Percentiles rank a stretch among this genome's conserved stretches.
phyloP scores from a whole-genome alignment of 2,888 invertebrate species.

The Apantesis nais region DNA sequence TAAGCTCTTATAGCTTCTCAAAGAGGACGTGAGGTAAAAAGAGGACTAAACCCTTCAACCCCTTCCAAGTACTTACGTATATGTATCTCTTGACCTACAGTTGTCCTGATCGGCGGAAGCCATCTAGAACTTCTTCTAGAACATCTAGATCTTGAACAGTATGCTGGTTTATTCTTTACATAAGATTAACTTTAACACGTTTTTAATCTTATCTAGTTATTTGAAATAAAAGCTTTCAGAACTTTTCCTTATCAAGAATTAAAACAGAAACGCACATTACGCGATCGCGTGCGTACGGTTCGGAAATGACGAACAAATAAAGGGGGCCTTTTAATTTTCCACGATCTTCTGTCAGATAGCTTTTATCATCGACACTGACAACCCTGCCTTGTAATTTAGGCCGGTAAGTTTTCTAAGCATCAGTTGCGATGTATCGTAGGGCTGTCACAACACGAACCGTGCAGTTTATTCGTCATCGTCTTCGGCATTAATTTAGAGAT shows the following conservation, averaged over 20 bases:
- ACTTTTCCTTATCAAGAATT: slow-evolving; percentile 36
- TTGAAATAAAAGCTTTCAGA: background rate
- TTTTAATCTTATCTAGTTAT: background rate
- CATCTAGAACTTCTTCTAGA: too few species aligned
- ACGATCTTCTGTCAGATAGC: slow-evolving; percentile 51
- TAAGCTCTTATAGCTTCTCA: too few species aligned
- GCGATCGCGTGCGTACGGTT: slow-evolving; percentile 56
- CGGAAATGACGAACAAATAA: slow-evolving; percentile 61
- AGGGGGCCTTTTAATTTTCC: slow-evolving; percentile 58
- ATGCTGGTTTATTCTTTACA: too few species aligned
- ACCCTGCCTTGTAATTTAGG: slow-evolving; percentile 48
- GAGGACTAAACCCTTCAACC: too few species aligned
- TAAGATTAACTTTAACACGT: background rate
- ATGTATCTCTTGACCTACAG: too few species aligned
- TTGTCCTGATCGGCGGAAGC: too few species aligned
- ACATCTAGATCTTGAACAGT: too few species aligned
- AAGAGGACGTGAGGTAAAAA: too few species aligned
- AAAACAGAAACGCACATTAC: slow-evolving; percentile 35
- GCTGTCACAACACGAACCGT: slow-evolving; percentile 1
- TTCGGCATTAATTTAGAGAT: background rate
- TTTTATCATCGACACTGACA: slow-evolving; percentile 55
- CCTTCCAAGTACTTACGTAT: too few species aligned
- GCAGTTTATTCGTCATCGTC: background rate
- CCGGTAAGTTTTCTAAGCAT: slow-evolving; percentile 41
- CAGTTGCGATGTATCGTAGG: slow-evolving; percentile 23